These are phyloP conservation scores for Chalcosyrphus nemorum DNA, from an alignment of 2,888 invertebrate genomes.

Conservation along the genomic window DNA sequence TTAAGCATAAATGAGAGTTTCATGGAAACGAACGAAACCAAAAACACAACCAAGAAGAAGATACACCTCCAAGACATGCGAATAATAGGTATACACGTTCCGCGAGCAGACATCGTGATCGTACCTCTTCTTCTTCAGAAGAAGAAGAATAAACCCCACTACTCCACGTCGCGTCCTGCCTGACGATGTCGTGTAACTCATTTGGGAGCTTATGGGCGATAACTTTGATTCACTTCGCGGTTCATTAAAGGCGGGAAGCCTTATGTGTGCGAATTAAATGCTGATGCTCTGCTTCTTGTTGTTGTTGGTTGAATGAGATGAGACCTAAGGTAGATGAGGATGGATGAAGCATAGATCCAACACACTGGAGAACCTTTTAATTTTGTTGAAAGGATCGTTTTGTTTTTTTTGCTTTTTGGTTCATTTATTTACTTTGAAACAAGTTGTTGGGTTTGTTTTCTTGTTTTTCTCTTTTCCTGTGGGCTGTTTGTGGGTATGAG, in stretches of 20 bases:
- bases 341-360: conserved; percentile 53
- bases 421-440: conserved; percentile 68
- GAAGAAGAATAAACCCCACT: too few relatives aligned
- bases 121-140: conserved; percentile 20
- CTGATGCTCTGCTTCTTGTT: conserved; percentile 22
- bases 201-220: conserved; percentile 72
- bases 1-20: conserved; percentile 64
- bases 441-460: conserved; percentile 51
- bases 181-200: conserved; percentile 64
- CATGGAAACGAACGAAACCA: conserved; percentile 44
- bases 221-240: conserved; percentile 81
- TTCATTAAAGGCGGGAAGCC: conserved; percentile 79
- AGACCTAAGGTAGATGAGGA: conserved; percentile 49
- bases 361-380: conserved; percentile 66
- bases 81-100: conserved; percentile 60
- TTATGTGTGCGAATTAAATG: conserved; percentile 64
- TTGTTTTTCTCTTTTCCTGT: conserved; percentile 2
- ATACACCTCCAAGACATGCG: conserved; percentile 59
- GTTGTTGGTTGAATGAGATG: conserved; percentile 24
- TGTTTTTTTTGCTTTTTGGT: too few relatives aligned
- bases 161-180: conserved; percentile 26
- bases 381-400: conserved; percentile 47
- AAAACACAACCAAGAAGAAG: conserved; percentile 2
- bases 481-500: conserved; percentile 27
- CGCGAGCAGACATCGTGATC: conserved; percentile 63